phyloP scores from a whole-genome alignment of 1,140 invertebrate species.

The Formica exsecta region DNA sequence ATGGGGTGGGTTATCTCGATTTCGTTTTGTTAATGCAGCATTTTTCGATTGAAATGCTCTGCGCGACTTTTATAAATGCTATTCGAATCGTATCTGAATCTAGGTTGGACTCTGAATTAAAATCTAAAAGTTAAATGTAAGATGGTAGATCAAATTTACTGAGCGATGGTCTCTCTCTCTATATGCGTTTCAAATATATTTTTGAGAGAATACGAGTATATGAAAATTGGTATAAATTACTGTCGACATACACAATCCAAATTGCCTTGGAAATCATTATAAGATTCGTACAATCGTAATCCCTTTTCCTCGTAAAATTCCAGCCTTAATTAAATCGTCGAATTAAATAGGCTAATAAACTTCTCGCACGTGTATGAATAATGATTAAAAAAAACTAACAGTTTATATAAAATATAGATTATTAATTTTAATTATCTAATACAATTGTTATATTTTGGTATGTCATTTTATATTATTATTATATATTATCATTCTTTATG shows the following conservation, averaged over 20 bases:
- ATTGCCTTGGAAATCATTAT: background rate
- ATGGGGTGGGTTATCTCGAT: background rate
- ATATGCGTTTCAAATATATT: conserved; percentile 50
- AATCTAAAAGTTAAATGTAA: conserved; percentile 53
- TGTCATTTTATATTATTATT: background rate
- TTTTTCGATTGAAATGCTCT: background rate
- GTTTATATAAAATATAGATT: background rate
- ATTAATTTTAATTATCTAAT: background rate
- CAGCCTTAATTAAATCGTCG: background rate
- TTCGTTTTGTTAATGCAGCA: background rate
- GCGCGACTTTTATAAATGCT: conserved; percentile 7
- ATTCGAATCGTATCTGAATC: background rate
- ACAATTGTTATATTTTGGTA: background rate
- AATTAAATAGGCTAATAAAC: background rate
- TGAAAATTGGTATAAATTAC: conserved; percentile 42
- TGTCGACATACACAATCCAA: background rate
- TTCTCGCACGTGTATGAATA: background rate
- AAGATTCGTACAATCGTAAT: background rate
- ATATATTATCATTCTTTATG: background rate
- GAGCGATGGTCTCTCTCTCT: conserved; percentile 18
- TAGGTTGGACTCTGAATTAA: conserved; percentile 28
- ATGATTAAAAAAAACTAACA: background rate
- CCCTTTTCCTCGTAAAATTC: background rate
- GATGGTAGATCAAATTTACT: conserved; percentile 32
- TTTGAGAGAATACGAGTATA: conserved; percentile 27